phyloP scores from a whole-genome alignment of 2,888 invertebrate species.

The Spatulosminthurus flaviceps region DNA sequence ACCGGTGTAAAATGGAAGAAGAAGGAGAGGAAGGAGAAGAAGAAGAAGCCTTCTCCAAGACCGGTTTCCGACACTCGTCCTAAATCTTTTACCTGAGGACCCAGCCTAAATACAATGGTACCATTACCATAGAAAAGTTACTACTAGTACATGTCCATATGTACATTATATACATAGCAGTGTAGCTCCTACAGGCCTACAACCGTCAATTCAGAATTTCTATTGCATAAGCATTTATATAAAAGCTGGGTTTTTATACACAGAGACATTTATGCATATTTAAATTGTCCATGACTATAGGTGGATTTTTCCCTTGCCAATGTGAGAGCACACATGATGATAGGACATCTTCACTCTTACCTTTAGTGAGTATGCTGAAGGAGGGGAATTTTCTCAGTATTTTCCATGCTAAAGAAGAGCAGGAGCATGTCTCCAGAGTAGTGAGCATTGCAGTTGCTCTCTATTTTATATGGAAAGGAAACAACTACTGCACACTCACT shows the following conservation, averaged over 20 bases:
- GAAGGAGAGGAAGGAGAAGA: neutral
- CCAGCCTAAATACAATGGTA: slow-evolving; percentile 33
- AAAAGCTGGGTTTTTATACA: no score
- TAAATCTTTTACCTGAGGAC: slow-evolving; percentile 44
- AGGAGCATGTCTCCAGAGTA: no score
- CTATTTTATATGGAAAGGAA: neutral
- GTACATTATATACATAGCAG: no score
- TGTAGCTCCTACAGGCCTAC: no score
- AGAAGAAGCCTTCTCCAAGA: slow-evolving; percentile 32
- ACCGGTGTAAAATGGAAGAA: neutral
- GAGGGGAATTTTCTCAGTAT: no score
- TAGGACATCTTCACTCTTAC: slow-evolving; percentile 29
- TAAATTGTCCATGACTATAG: neutral
- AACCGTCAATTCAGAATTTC: no score
- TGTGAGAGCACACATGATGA: slow-evolving; percentile 12
- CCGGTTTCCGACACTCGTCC: slow-evolving; percentile 42
- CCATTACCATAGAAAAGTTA: neutral
- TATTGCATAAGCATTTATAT: no score
- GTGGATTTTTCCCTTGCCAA: neutral
- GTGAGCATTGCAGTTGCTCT: no score
- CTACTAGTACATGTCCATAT: neutral
- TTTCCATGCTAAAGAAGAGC: no score
- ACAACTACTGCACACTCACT: neutral
- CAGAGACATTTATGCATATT: no score
- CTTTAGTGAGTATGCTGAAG: no score